Percentiles rank a stretch among this genome's conserved stretches.
Evolutionary conservation across 2,797 vertebrate species (phyloP).

Genomic region (Scyliorhinus canicula): DNA sequence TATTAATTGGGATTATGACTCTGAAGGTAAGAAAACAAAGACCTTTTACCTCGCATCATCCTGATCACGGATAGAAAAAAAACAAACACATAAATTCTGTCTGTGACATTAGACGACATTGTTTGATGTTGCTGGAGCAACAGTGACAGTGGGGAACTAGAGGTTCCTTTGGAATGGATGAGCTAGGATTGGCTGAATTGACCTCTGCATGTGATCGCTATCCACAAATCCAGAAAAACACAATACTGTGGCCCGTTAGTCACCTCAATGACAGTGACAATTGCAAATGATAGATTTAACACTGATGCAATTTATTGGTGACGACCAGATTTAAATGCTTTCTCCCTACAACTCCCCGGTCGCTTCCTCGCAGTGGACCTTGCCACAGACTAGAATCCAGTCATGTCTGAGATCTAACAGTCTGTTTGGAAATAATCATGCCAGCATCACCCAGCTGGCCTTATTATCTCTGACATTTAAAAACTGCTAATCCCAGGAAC

Average conservation of each 20-base stretch:
- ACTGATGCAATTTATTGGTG: not conserved
- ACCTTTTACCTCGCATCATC: too few relatives aligned
- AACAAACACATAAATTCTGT: not conserved
- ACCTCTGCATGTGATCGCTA: not conserved
- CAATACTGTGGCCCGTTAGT: not conserved
- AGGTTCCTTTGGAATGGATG: not conserved
- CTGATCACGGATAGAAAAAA: not conserved
- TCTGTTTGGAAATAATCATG: not conserved
- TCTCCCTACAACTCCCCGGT: not conserved
- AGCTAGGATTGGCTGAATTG: not conserved
- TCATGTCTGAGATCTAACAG: not conserved
- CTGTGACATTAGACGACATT: not conserved
- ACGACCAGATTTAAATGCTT: not conserved
- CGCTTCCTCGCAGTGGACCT: too few relatives aligned
- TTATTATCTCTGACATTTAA: constrained; percentile 32
- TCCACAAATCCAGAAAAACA: not conserved
- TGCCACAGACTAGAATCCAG: not conserved
- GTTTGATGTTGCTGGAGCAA: not conserved
- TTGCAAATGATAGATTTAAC: not conserved
- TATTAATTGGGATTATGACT: too few relatives aligned
- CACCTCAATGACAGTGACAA: not conserved
- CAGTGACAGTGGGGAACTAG: not conserved
- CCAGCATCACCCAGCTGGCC: constrained; percentile 7
- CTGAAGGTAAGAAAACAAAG: too few relatives aligned
- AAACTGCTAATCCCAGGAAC: not conserved